Base-by-base conservation (phyloP, 2,113 vertebrate species). In the Alces alces region DNA sequence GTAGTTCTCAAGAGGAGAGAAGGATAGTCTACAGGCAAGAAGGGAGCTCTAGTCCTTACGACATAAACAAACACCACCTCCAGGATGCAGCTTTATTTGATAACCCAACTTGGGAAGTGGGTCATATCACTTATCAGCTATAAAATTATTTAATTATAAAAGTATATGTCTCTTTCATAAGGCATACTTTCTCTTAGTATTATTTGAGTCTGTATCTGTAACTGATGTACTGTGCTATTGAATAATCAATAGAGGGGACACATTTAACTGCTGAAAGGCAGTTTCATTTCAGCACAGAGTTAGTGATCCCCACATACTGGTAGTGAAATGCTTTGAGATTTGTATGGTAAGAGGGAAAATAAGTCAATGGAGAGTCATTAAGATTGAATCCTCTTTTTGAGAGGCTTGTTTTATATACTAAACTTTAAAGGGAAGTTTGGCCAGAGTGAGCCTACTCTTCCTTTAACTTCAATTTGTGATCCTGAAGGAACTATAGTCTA, bases 381-480 rank as follows among this genome's bases (percentile, higher is more conserved):
- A 91, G 25, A 97, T 21, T 70, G 85, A 96, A 39, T 91, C 3
- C 57, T 92, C 28, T 13, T 54, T 91, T 80, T 83, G 89, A 89
- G 47, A 97, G 47, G 43, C 57, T 79, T 54, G 5, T 39, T 93
- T 93, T 83, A 52, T 70, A 79, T 36, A 54, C 64, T 39, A 85
- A 28, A 89, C 84, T 85, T 83, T 50, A 83, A 94, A 87, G 47
- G 60, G 12, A 89, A 87, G 66, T 94, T 94, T 97, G 86, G 54
- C 47, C 36, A 33, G n/a, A 85, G 54, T 64, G 45, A 86, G 12
- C 45, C 5, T 36, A 82, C 3, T 58, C 9, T 91, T 93, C 23
- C 13, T 70, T 87, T 88, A 30, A 30, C 25, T 91, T 84, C n/a
- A 52, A 15, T 64, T 6, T 84, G 15, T 79, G 13, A 33, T 52